Evolutionary conservation across 2,797 vertebrate species (phyloP), one percentile per base, ranked within the genome.

Genomic region (Hypotaenidia okinawae): DNA sequence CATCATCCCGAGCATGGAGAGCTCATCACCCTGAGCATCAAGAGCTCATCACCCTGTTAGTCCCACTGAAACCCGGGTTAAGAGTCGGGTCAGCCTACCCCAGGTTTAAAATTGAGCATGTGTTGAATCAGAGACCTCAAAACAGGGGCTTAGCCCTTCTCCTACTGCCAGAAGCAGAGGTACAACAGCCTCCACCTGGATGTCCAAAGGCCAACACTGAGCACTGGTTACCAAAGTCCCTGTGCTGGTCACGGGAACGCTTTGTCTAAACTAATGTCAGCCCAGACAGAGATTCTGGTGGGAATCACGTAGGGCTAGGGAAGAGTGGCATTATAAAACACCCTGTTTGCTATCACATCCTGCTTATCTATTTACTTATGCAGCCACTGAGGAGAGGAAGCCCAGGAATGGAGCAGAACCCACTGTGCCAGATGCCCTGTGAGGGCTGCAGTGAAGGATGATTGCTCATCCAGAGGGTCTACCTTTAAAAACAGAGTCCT

Each of bases 171-270:
- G 66, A 54, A 82, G 76, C 59, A 89, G 59, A 57, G 33, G 43
- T 6, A 13, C 33, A 16, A 23, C 21, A 13, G 24, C 18, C 33
- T 15, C 27, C 82, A 45, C 55, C 49, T 17, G 75, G 22, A 14
- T 27, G 39, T 51, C 75, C 55, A 30, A 27, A 58, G 72, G 55
- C 33, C 75, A 49, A 24, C 8, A 10, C 51, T 4, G 19, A 59
- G 51, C 69, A 10, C 7, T 3, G 17, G 33, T 17, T 54, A 37
- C 55, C 27, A 17, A 63, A 76, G 21, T 37, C 35, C 28, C 16
- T 21, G 43, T 0, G 1, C 55, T 4, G 2, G 78, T 43, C 64
- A 43, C 4, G 14, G 8, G 28, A 58, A 33, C 19, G 64, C 58
- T 21, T 55, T 45, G 51, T 15, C 86, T 81, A 59, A 90, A 57